Conservation (phyloP, 2,797 vertebrate genomes). For the Coranthus polyacanthus region DNA sequence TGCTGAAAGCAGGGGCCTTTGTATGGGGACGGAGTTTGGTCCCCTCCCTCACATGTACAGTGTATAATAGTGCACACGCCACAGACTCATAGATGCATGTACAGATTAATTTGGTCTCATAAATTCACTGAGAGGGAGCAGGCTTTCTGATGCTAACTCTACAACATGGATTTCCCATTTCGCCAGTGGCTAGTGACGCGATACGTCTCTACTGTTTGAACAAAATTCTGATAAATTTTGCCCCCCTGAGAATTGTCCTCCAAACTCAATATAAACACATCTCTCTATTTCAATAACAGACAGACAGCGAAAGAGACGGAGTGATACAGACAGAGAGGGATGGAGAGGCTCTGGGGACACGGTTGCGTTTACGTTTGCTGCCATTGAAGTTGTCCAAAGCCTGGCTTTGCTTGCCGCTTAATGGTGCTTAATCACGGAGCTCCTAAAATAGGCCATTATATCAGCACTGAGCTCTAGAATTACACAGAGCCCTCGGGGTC, state of each 20-base stretch:
- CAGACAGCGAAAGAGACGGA: conserved; percentile 49
- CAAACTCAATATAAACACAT: conserved; percentile 70
- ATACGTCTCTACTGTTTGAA: conserved; percentile 57
- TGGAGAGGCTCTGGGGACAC: conserved; percentile 76
- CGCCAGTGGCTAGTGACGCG: conserved; percentile 41
- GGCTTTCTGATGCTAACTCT: conserved; percentile 1
- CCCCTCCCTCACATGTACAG: conserved; percentile 5
- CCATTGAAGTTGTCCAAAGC: conserved; percentile 80
- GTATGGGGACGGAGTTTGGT: conserved; percentile 63
- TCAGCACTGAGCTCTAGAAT: conserved; percentile 76
- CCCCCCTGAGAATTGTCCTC: conserved; percentile 44
- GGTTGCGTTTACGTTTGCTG: conserved; percentile 74
- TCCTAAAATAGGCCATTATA: conserved; percentile 85
- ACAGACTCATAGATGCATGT: conserved; percentile 24
- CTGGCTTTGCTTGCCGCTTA: conserved; percentile 74
- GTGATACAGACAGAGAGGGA: conserved; percentile 69
- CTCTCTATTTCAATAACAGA: conserved; percentile 68
- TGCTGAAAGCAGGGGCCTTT: no score
- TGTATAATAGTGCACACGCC: conserved; percentile 15
- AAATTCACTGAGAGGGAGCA: conserved; percentile 26
- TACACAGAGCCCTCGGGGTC: conserved; percentile 76
- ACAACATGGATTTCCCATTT: conserved; percentile 60
- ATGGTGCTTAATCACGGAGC: conserved; percentile 85
- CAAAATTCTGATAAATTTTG: conserved; percentile 57
- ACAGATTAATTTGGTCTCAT: conserved; percentile 32